A percentile compares a stretch with the other conserved stretches of the same genome.
phyloP scores from a whole-genome alignment of 2,797 vertebrate genomes.

The Tadarida brasiliensis region DNA sequence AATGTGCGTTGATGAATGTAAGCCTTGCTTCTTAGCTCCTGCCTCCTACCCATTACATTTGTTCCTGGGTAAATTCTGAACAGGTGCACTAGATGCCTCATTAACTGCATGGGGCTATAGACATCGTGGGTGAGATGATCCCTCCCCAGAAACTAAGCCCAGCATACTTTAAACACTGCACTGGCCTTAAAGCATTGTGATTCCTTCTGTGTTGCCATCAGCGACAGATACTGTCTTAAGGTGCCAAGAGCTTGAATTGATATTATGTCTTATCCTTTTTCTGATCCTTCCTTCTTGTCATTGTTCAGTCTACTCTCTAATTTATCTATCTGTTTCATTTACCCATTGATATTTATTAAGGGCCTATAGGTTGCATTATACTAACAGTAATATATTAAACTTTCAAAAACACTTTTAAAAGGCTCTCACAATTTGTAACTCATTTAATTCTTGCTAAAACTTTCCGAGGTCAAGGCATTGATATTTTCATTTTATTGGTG shows the following conservation, averaged over 20 bases:
- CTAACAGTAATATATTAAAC: constrained; percentile 27
- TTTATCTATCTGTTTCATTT: constrained; percentile 66
- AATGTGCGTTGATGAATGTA: constrained; percentile 66
- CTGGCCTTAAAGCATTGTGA: constrained; percentile 29
- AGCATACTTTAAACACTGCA: constrained; percentile 53
- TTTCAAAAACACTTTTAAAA: background rate
- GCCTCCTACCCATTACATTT: constrained; percentile 56
- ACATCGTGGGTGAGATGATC: constrained; percentile 50
- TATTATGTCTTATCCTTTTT: constrained; percentile 57
- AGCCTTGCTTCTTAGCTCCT: constrained; percentile 50
- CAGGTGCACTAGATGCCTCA: constrained; percentile 78
- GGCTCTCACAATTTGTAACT: constrained; percentile 16
- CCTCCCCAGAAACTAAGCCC: constrained; percentile 62
- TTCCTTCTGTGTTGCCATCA: constrained; percentile 45
- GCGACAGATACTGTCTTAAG: constrained; percentile 36
- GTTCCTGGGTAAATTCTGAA: constrained; percentile 74
- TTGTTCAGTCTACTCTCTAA: constrained; percentile 51
- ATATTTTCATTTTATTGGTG: background rate
- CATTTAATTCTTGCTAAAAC: constrained; percentile 39
- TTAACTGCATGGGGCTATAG: constrained; percentile 66
- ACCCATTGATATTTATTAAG: constrained; percentile 66
- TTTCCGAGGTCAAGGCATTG: background rate
- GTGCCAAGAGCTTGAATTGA: constrained; percentile 62
- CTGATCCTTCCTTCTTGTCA: constrained; percentile 33
- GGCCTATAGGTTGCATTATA: constrained; percentile 39